phyloP scores from a whole-genome alignment of 2,797 vertebrate genomes.

The Hydrocynus forskahlii region DNA sequence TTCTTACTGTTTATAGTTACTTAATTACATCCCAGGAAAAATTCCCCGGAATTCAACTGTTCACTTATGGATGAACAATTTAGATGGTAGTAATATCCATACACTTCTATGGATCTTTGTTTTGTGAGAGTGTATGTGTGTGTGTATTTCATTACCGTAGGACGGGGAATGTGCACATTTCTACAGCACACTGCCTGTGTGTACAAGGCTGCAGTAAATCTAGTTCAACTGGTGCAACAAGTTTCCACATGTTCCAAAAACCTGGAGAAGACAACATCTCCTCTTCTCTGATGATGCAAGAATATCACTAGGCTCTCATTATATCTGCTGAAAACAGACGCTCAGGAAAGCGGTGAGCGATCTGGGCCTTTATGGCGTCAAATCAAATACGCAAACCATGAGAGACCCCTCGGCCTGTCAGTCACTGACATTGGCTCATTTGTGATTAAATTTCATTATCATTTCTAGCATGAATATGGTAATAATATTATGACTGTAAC shows the following conservation, averaged over 20 bases:
- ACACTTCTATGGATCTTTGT: too few relatives aligned
- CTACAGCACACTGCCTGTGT: conserved; percentile 25
- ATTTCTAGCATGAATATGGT: too few relatives aligned
- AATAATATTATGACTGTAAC: too few relatives aligned
- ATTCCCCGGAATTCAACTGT: too few relatives aligned
- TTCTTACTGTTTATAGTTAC: too few relatives aligned
- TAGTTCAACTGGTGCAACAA: conserved; percentile 58
- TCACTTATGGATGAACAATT: too few relatives aligned
- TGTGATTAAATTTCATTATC: too few relatives aligned
- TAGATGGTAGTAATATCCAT: too few relatives aligned
- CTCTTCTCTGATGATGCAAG: conserved; percentile 14
- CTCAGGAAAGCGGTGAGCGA: background rate
- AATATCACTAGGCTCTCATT: background rate
- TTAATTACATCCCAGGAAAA: too few relatives aligned
- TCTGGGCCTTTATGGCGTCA: background rate
- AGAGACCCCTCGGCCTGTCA: background rate
- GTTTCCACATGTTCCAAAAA: conserved; percentile 54
- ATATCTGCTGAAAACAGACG: background rate
- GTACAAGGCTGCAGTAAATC: conserved; percentile 45
- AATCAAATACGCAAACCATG: too few relatives aligned
- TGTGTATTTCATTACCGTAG: background rate
- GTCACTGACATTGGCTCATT: background rate
- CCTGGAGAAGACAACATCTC: conserved; percentile 35
- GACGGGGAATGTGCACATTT: background rate
- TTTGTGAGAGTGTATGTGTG: too few relatives aligned